Evolutionary conservation across 2,113 vertebrate species (phyloP).

Genomic region (Xenopus laevis): DNA sequence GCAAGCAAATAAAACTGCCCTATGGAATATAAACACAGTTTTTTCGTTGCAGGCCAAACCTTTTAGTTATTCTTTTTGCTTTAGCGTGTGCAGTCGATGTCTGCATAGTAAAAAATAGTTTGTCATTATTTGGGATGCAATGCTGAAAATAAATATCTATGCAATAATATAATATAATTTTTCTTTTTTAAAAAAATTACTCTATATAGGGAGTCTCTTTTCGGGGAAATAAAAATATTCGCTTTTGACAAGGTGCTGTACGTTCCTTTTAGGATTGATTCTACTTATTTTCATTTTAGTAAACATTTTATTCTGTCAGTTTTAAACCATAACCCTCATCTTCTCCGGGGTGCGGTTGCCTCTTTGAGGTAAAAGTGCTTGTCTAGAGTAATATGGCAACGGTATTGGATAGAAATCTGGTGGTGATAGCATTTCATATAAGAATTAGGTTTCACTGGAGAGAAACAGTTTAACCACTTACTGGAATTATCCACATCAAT

Average conservation of each 20-base stretch:
- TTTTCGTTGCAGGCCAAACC: conserved; percentile 13
- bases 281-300: not conserved
- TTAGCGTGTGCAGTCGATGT: not conserved
- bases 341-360: not conserved
- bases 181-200: conserved; percentile 12
- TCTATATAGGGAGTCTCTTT: conserved; percentile 7
- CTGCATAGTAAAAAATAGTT: conserved; percentile 20
- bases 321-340: not conserved
- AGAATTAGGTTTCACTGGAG: too few species aligned
- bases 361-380: not conserved
- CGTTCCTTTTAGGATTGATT: not conserved
- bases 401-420: too few species aligned
- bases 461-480: too few species aligned
- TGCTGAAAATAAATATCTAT: conserved; percentile 33
- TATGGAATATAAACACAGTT: not conserved
- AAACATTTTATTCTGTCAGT: not conserved
- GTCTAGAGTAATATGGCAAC: not conserved
- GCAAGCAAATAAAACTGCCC: not conserved
- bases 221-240: not conserved
- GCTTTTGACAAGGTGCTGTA: not conserved
- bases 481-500: too few species aligned
- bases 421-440: too few species aligned
- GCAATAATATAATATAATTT: conserved; percentile 28
- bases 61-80: not conserved
- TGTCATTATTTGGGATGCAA: not conserved